Evolutionary conservation across 2,888 invertebrate genomes (phyloP), one percentile per base, ranked within the genome.

Genomic region (Phortica okadai): DNA sequence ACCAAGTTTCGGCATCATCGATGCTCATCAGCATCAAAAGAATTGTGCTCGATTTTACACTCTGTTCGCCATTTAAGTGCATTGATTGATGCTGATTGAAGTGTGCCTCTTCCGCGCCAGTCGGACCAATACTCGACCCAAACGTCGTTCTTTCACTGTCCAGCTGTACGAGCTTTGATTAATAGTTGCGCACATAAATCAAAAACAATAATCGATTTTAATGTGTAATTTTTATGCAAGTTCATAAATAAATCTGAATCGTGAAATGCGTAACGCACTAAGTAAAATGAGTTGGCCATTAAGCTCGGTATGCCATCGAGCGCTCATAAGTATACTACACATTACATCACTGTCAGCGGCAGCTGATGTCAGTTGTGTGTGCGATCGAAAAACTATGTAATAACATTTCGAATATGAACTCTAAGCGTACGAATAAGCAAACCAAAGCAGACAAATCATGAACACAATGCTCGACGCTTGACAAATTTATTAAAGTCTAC

Each of bases 191-290:
- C 1, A n/a, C 69, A 50, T 70, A 70, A 70, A 70, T 70, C 69
- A 54, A 70, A 70, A 50, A 70, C 50, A 70, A 50, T 50, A 45
- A 70, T 25, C 69, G 50, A 70, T 50, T 66, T 66, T 33, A 16
- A 64, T 7, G 10, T 56, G 58, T 42, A 45, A 45, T 50, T 45
- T 72, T 62, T 79, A 58, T 77, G 74, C 74, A 79, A 50, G 82
- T 84, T 84, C 82, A 83, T 84, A 84, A 84, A 83, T 86, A 83
- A 86, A 83, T 86, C 82, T 80, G 79, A 82, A 84, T 82, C 44
- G 77, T 56, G 69, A 42, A 67, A 64, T 11, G 6, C 56, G 33
- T 33, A 66, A 6, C 6, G 6, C 6, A 44, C 11, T 67, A n/a
- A 4, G 14, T 4, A 7, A 41, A 44, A 14, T 42, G n/a, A 67